Conservation (phyloP, 2,113 vertebrate genomes). For the Semnornis frantzii region DNA sequence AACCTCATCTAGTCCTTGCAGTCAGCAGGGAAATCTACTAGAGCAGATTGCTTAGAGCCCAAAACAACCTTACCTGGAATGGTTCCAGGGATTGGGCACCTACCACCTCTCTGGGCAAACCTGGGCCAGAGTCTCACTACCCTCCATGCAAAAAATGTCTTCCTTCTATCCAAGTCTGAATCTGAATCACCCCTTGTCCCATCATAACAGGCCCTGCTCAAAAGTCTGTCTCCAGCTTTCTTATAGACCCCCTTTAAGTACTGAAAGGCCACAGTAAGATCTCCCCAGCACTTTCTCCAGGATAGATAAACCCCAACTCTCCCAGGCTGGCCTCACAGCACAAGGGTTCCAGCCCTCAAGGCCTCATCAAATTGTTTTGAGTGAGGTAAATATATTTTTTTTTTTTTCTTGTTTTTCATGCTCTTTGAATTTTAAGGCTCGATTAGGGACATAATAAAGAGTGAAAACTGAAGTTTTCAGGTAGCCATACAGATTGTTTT, state of each 20-base stretch:
- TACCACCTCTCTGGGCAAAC: not conserved
- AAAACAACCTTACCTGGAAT: too few species aligned
- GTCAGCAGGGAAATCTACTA: too few species aligned
- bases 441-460: not conserved
- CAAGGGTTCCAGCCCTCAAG: too few species aligned
- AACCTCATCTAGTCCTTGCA: too few species aligned
- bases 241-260: too few species aligned
- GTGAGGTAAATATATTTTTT: not conserved
- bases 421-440: not conserved
- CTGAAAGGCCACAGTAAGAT: too few species aligned
- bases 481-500: not conserved
- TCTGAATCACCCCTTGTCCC: not conserved
- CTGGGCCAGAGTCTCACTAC: not conserved
- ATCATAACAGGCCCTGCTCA: not conserved
- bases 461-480: not conserved
- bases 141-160: not conserved
- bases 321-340: too few species aligned
- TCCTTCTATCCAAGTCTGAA: not conserved
- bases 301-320: too few species aligned
- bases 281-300: too few species aligned
- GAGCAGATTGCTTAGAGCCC: too few species aligned
- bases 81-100: too few species aligned
- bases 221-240: not conserved
- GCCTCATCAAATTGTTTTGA: not conserved
- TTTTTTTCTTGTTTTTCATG: not conserved